These are phyloP conservation scores for Valencia hispanica DNA, from an alignment of 2,797 vertebrate genomes.

Conservation along the genomic window DNA sequence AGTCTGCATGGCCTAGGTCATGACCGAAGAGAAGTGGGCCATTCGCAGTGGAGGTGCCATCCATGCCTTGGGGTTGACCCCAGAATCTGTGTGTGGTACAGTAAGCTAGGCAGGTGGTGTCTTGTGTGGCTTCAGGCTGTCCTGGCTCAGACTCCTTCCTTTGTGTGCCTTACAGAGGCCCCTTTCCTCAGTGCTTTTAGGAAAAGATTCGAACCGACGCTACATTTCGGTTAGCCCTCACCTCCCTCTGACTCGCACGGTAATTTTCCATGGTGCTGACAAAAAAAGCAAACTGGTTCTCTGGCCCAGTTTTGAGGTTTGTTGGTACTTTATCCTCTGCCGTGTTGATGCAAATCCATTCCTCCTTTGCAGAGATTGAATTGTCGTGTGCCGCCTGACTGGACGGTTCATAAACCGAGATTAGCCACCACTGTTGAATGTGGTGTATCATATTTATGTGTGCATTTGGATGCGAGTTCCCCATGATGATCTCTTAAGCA, in stretches of 20 bases:
- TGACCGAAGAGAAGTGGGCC: constrained; percentile 46
- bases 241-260: constrained; percentile 35
- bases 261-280: constrained; percentile 19
- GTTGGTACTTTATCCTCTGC: constrained; percentile 29
- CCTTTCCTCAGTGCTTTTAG: constrained; percentile 42
- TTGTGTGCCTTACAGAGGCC: constrained; percentile 48
- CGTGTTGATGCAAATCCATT: constrained; percentile 30
- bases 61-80: constrained; percentile 68
- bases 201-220: constrained; percentile 40
- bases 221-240: constrained; percentile 42
- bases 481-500: constrained; percentile 24
- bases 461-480: constrained; percentile 51
- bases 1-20: constrained; percentile 8
- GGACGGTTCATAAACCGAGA: constrained; percentile 26
- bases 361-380: constrained; percentile 42
- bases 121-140: constrained; percentile 59
- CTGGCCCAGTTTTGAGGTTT: constrained; percentile 18
- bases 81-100: constrained; percentile 54
- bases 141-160: constrained; percentile 50
- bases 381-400: constrained; percentile 10
- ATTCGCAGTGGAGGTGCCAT: constrained; percentile 53
- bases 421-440: constrained; percentile 20
- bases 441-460: constrained; percentile 18
- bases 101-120: constrained; percentile 68
- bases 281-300: constrained; percentile 22